Percentiles rank a stretch among this genome's conserved stretches.
These are phyloP conservation scores for Ganaspis brasiliensis DNA, from an alignment of 2,888 invertebrate genomes.

Conservation along the genomic window DNA sequence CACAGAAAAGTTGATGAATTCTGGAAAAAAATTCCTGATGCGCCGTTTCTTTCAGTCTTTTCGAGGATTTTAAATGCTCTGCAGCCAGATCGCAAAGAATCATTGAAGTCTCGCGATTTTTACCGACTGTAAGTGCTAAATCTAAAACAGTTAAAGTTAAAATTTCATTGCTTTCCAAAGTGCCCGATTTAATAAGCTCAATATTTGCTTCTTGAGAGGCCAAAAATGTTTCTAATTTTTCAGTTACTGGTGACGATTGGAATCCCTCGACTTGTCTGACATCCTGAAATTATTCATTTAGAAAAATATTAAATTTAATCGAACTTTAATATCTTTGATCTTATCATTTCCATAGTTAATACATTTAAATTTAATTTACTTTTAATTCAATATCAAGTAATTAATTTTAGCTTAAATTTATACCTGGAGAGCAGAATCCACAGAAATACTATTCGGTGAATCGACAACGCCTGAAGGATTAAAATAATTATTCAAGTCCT, in stretches of 20 bases:
- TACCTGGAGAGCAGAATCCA: slow-evolving; percentile 65
- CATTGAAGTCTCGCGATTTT: slow-evolving; percentile 64
- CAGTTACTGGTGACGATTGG: slow-evolving; percentile 72
- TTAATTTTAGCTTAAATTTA: slow-evolving; percentile 79
- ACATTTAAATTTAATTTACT: too few relatives aligned
- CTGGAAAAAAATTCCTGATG: slow-evolving; percentile 67
- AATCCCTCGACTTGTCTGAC: slow-evolving; percentile 75
- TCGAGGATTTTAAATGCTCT: slow-evolving; percentile 70
- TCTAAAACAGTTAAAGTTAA: slow-evolving; percentile 73
- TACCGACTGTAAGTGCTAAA: slow-evolving; percentile 73
- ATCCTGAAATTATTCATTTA: slow-evolving; percentile 74
- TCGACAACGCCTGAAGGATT: slow-evolving; percentile 76
- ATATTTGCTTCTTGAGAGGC: slow-evolving; percentile 73
- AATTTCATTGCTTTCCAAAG: slow-evolving; percentile 65
- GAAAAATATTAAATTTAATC: too few relatives aligned
- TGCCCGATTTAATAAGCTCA: slow-evolving; percentile 60
- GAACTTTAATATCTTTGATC: too few relatives aligned
- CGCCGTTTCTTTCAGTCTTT: slow-evolving; percentile 64
- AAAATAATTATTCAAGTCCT: slow-evolving; percentile 82
- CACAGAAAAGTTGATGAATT: slow-evolving; percentile 67
- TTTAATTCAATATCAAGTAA: slow-evolving; percentile 74
- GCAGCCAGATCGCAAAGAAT: slow-evolving; percentile 74
- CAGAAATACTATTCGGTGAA: slow-evolving; percentile 74
- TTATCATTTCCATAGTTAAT: too few relatives aligned
- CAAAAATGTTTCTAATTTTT: slow-evolving; percentile 76